Base-by-base conservation (phyloP, 35 echinoderm and acorn worm species). In the Antedon bifida region DNA sequence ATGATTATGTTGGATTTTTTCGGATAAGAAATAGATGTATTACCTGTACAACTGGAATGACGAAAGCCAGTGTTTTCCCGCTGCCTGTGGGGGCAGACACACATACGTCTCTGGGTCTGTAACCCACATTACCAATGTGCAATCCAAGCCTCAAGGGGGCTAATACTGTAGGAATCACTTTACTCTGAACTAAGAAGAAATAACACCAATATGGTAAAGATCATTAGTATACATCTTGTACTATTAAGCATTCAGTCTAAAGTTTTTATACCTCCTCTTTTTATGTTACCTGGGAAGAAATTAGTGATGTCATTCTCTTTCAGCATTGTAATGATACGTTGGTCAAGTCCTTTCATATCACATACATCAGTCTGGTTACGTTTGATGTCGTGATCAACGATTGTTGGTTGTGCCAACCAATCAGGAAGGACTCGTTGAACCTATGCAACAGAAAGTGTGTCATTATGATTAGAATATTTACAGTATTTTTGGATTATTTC, bases 231-330 rank as follows among this genome's bases (percentile, higher is more conserved):
- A n/a, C n/a, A n/a, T n/a, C n/a, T n/a, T n/a, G n/a, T n/a, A n/a
- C n/a, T n/a, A n/a, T n/a, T n/a, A n/a, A n/a, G n/a, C n/a, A n/a
- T n/a, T n/a, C n/a, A n/a, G n/a, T n/a, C n/a, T n/a, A n/a, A n/a
- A n/a, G n/a, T n/a, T n/a, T n/a, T n/a, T n/a, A n/a, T n/a, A n/a
- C n/a, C n/a, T n/a, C n/a, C n/a, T n/a, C n/a, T n/a, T n/a, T n/a
- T n/a, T n/a, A n/a, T n/a, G n/a, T n/a, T 83, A 97, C 94, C 94
- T 86, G 94, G 90, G 51, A 97, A 97, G 26, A 97, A 87, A 0
- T 85, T 32, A 4, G 28, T 84, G n/a, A 97, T 84, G 73, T 82
- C 73, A 34, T 84, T 82, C 23, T 86, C 80, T 26, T 73, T 33
- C 36, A 97, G 83, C 29, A 74, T 82, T 46, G 64, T n/a, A n/a